phyloP scores from a whole-genome alignment of 2,797 vertebrate species.

The Sitta carolinensis region DNA sequence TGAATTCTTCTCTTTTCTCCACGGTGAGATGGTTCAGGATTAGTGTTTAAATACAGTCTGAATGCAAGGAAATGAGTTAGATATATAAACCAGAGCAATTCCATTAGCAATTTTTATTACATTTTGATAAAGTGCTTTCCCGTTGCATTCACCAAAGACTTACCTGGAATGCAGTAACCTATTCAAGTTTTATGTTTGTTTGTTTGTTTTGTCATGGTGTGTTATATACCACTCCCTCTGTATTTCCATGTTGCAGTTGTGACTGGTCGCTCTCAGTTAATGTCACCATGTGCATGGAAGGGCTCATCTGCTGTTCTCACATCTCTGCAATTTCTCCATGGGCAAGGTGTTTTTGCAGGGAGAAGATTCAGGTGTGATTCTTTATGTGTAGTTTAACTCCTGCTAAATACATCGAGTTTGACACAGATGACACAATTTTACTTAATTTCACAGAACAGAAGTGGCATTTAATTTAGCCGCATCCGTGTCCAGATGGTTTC shows the following conservation, averaged over 20 bases:
- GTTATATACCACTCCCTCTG: background rate
- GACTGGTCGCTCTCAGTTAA: background rate
- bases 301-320: background rate
- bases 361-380: background rate
- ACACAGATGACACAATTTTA: background rate
- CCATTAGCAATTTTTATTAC: background rate
- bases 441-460: background rate
- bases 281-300: fast-evolving
- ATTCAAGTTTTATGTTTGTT: background rate
- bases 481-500: background rate
- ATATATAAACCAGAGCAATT: background rate
- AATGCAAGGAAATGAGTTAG: background rate
- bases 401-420: background rate
- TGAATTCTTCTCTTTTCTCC: background rate
- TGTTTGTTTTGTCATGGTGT: background rate
- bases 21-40: background rate
- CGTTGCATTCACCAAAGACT: fast-evolving
- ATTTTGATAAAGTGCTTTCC: background rate
- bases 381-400: fast-evolving
- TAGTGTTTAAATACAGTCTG: background rate
- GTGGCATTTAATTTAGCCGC: background rate
- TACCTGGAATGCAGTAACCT: background rate
- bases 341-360: background rate
- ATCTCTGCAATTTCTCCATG: fast-evolving
- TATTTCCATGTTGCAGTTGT: background rate